These are phyloP conservation scores for Xanthia icteritia DNA, from an alignment of 2,888 invertebrate species.

Conservation along the genomic window DNA sequence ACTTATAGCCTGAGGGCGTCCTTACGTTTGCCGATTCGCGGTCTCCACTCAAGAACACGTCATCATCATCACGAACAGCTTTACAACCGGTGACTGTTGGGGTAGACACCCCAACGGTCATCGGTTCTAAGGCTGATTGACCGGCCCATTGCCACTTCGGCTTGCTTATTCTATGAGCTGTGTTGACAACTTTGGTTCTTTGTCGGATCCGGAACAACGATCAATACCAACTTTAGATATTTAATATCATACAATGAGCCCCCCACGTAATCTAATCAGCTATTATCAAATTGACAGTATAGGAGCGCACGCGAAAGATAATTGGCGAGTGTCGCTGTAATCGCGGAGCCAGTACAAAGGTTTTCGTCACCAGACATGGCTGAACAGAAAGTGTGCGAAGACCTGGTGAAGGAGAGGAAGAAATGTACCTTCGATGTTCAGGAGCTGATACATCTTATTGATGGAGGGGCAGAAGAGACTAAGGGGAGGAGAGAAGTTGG, in stretches of 20 bases:
- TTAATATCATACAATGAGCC: neutral
- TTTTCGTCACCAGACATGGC: conserved; percentile 67
- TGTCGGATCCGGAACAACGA: neutral
- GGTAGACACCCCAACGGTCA: neutral
- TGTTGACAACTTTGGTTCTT: neutral
- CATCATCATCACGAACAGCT: too few relatives aligned
- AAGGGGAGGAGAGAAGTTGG: conserved; percentile 89
- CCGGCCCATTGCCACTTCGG: too few relatives aligned
- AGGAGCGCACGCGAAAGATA: conserved; percentile 21
- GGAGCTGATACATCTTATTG: conserved; percentile 94
- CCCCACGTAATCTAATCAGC: conserved; percentile 48
- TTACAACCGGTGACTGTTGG: too few relatives aligned
- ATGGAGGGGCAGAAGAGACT: conserved; percentile 93
- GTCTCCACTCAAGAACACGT: neutral
- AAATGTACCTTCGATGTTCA: conserved; percentile 92
- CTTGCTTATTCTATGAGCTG: too few relatives aligned
- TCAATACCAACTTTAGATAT: neutral
- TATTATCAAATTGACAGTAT: conserved; percentile 22
- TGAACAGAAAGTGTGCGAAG: conserved; percentile 88
- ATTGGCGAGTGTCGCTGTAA: conserved; percentile 16
- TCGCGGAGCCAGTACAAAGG: conserved; percentile 20
- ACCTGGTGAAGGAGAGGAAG: conserved; percentile 92
- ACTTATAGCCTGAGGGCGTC: too few relatives aligned
- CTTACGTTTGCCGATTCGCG: too few relatives aligned
- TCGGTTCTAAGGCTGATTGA: neutral